Evolutionary conservation across 2,888 invertebrate genomes (phyloP).

Genomic region (Microctonus brassicae): DNA sequence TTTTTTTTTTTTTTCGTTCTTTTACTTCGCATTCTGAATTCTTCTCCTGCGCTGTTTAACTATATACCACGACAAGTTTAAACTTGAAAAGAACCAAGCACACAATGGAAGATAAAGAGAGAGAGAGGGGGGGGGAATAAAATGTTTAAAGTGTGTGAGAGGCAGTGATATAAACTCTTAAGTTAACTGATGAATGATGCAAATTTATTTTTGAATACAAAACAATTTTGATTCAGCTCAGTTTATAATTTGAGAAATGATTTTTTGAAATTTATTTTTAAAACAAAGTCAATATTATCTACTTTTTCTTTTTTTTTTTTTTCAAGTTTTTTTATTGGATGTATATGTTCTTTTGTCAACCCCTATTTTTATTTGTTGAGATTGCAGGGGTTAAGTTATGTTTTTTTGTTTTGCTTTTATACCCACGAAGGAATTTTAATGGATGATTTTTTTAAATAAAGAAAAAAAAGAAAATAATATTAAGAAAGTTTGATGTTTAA

Average conservation of each 20-base stretch:
- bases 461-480: not conserved
- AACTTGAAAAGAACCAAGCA: too few relatives aligned
- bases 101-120: too few relatives aligned
- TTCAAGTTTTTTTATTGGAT: too few relatives aligned
- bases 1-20: too few relatives aligned
- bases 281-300: not conserved
- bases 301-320: not conserved
- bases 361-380: not conserved
- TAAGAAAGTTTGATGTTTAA: too few relatives aligned
- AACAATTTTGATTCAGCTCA: not conserved
- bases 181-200: not conserved
- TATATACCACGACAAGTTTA: too few relatives aligned
- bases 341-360: not conserved
- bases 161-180: not conserved
- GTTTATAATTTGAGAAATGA: not conserved
- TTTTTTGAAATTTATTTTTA: not conserved
- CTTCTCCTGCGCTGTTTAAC: too few relatives aligned
- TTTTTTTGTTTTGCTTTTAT: not conserved
- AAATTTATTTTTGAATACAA: slow-evolving; percentile 2
- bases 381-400: too few relatives aligned
- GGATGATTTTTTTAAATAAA: not conserved
- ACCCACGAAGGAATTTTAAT: not conserved
- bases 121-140: not conserved
- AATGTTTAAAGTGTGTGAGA: not conserved
- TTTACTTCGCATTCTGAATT: too few relatives aligned